Evolutionary conservation across 2,113 vertebrate genomes (phyloP), one percentile per base, ranked within the genome.

Genomic region (Atlantisia rogersi): DNA sequence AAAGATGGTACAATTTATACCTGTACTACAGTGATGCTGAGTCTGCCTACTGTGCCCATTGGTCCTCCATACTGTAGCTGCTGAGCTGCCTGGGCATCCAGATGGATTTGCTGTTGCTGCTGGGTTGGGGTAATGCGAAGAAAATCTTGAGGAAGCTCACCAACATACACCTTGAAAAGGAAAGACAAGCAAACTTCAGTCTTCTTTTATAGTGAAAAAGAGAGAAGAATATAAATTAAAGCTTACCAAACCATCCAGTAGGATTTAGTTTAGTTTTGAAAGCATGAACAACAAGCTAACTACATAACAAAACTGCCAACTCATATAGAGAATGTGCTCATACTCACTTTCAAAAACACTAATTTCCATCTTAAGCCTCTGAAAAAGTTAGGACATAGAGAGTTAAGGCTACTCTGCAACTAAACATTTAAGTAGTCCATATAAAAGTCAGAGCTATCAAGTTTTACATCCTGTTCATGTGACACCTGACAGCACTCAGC

Each of bases 11-110:
- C 14, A 37, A 71, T 20, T 53, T 78, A 60, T 97, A 99, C 99
- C 99, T 99, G 99, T n/a, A 99, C 99, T 75, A 99, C 99, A 0
- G 99, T 99, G 96, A 99, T 98, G 97, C 99, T 99, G 86, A 99
- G 99, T 32, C 99, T 98, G 50, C 99, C 99, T 17, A 99, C 98
- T 0, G 99, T 98, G 59, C 98, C 98, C 62, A 99, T 86, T 3
- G 98, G 81, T 39, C 98, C 98, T 63, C 99, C 99, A 21, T 98
- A 99, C 91, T 99, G 99, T 59, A 99, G 98, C 97, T 99, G 99
- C 67, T 98, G 98, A 18, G 99, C 99, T 3, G 99, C 98, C 95
- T 99, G 99, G 2, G 99, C 99, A 11, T 99, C 99, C 97, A 99
- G 90, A 85, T 99, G 99, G 42, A 99, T 98, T 97, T 99, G 99